Evolutionary conservation across 1,140 invertebrate genomes (phyloP), one percentile per base, ranked within the genome.

Genomic region (Drosophila quadrilineata): DNA sequence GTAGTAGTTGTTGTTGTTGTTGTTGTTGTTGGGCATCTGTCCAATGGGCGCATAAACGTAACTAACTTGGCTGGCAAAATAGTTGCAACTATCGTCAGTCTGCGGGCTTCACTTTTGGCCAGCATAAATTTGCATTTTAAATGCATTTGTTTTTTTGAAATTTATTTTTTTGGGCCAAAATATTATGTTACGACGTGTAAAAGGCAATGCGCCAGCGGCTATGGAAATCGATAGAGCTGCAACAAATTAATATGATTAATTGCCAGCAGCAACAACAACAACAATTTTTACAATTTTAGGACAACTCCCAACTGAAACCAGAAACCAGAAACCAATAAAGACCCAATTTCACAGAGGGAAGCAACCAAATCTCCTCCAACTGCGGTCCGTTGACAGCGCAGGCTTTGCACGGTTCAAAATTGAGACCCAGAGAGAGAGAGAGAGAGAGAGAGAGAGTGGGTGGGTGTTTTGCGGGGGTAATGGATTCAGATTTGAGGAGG

Each of bases 221-320:
- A n/a, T n/a, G n/a, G n/a, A 80, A 84, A 82, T 82, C 76, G 73
- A 84, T 82, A 68, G 26, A 5, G 31, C 29, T 28, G 62, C 71
- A 75, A 58, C 75, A 82, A 84, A 73, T 82, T 82, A 84, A 82
- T 84, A 70, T 82, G 77, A 82, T 82, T 82, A 82, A 82, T 84
- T 84, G 77, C 50, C 77, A 28, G 16, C 29, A 50, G n/a, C 9
- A 29, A 41, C 12, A 21, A 16, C 38, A 2, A 9, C 26, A 19
- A 17, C 31, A 57, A 21, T 28, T 14, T 22, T 24, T 21, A 45
- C 22, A 49, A 12, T 8, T 3, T 6, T 9, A 5, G 12, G 8
- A 8, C 28, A 54, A 36, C 28, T 21, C n/a, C 33, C 14, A 45
- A 52, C 45, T 24, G 16, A 26, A 66, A 59, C 45, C 29, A 17